A percentile compares a stretch with the other conserved stretches of the same genome.
Evolutionary conservation across 2,113 vertebrate genomes (phyloP).

Genomic region (Prochilodus magdalenae): DNA sequence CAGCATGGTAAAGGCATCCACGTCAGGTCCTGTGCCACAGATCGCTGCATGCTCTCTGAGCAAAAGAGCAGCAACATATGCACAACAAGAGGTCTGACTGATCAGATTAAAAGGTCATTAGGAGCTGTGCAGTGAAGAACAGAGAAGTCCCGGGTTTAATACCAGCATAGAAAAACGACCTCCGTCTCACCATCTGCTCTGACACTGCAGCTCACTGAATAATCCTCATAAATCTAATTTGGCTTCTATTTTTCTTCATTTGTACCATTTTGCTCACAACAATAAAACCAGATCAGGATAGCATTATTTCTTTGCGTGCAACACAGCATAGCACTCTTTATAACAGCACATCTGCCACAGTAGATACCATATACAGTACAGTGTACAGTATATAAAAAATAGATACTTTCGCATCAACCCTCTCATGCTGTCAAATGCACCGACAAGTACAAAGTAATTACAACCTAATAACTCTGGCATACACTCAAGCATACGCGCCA

Average conservation of each 20-base stretch:
- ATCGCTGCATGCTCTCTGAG: neutral
- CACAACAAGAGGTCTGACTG: neutral
- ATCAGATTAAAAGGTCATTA: neutral
- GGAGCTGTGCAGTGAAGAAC: constrained; percentile 1
- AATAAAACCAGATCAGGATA: constrained; percentile 42
- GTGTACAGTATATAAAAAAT: constrained; percentile 39
- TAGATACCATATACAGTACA: constrained; percentile 33
- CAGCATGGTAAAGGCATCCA: neutral
- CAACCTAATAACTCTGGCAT: neutral
- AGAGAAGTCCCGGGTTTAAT: neutral
- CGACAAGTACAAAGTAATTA: constrained; percentile 1
- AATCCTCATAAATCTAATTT: neutral
- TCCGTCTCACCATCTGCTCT: no score
- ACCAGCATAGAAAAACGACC: no score
- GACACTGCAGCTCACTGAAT: neutral
- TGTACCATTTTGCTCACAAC: constrained; percentile 25
- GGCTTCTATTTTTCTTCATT: neutral
- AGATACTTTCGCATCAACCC: constrained; percentile 23
- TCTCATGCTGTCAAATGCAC: constrained; percentile 47
- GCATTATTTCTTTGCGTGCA: constrained; percentile 58
- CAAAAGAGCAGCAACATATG: neutral
- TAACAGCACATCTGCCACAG: constrained; percentile 26
- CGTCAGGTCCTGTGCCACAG: neutral
- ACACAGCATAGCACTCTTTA: constrained; percentile 38
- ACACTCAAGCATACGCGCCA: neutral